Base-by-base conservation (phyloP, 2,113 vertebrate genomes). In the Pongo pygmaeus region DNA sequence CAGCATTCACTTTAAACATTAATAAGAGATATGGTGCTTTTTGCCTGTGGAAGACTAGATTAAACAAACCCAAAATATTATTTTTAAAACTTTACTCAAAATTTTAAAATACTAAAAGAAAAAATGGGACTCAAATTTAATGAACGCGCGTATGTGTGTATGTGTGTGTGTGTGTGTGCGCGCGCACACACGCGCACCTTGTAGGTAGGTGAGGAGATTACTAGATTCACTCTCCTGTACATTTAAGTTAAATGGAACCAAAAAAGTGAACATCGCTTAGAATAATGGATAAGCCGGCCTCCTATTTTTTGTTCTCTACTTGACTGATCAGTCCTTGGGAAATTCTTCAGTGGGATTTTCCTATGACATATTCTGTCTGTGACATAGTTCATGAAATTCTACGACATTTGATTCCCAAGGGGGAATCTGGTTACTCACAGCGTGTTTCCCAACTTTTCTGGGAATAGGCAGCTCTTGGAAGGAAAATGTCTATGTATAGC, bases 361-460 rank as follows among this genome's bases (percentile, higher is more conserved):
- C 96, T 93, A 2, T 95, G 89, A 94, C 93, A 74, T 92, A 78
- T 72, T 70, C 93, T 59, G 32, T 40, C 87, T 89, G 20, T 95
- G 59, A 97, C 96, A 91, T 93, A 89, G 83, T 75, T 97, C 0
- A 0, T 96, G 75, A 97, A 95, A 57, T 12, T 1, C 57, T 74
- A 30, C 89, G 81, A 40, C 96, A 97, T 96, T 97, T 97, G 79
- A 27, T 75, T 98, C 59, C 52, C 94, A 75, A 84, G 17, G 72
- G 88, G 52, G 95, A 96, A 97, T 97, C 96, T 91, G 35, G 52
- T 90, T 96, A 69, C 84, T 98, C 93, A 96, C 69, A 67, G 69
- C 25, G 12, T 78, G 27, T 96, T 98, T 97, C 84, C 48, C 86
- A 97, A 67, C 64, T 9, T 0, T 80, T 77, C 89, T 98, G 84